A percentile compares a stretch with the other conserved stretches of the same genome.
Conservation (phyloP, 2,888 invertebrate species). For the Helobdella robusta region DNA sequence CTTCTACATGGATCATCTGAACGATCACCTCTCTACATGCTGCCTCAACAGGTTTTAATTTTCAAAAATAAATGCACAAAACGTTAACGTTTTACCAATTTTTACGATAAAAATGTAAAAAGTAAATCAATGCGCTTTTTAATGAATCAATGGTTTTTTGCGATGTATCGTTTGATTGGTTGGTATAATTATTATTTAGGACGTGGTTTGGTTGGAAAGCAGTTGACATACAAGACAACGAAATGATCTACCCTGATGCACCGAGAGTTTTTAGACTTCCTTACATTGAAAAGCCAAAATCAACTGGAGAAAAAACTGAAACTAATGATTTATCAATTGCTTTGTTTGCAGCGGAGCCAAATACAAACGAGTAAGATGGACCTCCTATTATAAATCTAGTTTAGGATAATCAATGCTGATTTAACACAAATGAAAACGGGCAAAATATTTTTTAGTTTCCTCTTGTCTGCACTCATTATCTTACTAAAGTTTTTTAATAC, state of each 20-base stretch:
- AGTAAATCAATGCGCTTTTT: too few species aligned
- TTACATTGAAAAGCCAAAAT: conserved; percentile 32
- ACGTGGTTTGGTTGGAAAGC: conserved; percentile 47
- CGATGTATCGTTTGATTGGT: too few species aligned
- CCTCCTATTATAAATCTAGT: too few species aligned
- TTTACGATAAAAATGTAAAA: too few species aligned
- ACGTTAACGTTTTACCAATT: not conserved
- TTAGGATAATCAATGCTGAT: too few species aligned
- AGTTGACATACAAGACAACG: conserved; percentile 29
- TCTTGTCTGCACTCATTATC: too few species aligned
- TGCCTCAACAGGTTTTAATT: conserved; percentile 37
- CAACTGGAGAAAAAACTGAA: conserved; percentile 38
- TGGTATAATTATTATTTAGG: conserved; percentile 36
- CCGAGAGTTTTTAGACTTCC: conserved; percentile 46
- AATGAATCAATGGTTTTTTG: too few species aligned
- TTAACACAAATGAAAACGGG: too few species aligned
- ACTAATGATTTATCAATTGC: conserved; percentile 44
- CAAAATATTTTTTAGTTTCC: not conserved
- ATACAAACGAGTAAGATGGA: too few species aligned
- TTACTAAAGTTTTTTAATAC: too few species aligned
- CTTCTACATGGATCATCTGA: conserved; percentile 39
- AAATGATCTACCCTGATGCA: conserved; percentile 48
- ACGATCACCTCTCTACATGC: conserved; percentile 38
- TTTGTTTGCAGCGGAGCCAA: not conserved
- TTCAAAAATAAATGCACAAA: too few species aligned